Base-by-base conservation (phyloP, 2,888 invertebrate species). In the Tuta absoluta region DNA sequence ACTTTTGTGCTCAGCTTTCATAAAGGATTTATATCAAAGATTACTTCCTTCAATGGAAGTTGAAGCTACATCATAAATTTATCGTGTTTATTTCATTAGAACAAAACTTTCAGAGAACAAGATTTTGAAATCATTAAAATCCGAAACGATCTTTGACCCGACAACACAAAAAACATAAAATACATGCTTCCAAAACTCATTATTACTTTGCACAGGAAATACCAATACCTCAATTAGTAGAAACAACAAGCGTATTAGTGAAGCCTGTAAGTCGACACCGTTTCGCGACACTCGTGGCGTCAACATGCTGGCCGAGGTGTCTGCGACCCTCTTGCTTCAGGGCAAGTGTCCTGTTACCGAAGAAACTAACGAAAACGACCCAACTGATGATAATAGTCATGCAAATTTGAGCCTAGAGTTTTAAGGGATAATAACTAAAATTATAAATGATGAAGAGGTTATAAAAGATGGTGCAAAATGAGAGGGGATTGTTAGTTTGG, bases 181-280 rank as follows among this genome's bases (percentile, higher is more conserved):
- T 21, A 24, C 21, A 23, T 23, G 11, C 21, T 10, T 23, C 11
- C 11, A 24, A 53, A 53, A 23, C 21, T 1, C 11, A 53, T 23
- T 24, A 17, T 28, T 56, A 28, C 28, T 28, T 56, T 33, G 33
- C 24, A 56, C 56, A 28, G 56, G 56, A 56, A 56, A 56, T 56
- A 56, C 41, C 60, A 21, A 45, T 21, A n/a, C n/a, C 53, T 67
- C 73, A 72, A 75, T 75, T 76, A 72, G 70, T 74, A 71, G 69
- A 73, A 75, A 75, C 67, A 76, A 75, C 72, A 74, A 33, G 45
- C 65, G 59, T 66, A 65, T 66, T 66, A 69, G 67, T 67, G 67
- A 67, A 72, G 68, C 66, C 58, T 17, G 75, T 68, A 72, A 75
- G 65, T 65, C 59, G 72, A 76, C 65, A 74, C 66, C 71, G 73